phyloP scores from a whole-genome alignment of 2,888 invertebrate genomes.

The Cantharis lateralis region DNA sequence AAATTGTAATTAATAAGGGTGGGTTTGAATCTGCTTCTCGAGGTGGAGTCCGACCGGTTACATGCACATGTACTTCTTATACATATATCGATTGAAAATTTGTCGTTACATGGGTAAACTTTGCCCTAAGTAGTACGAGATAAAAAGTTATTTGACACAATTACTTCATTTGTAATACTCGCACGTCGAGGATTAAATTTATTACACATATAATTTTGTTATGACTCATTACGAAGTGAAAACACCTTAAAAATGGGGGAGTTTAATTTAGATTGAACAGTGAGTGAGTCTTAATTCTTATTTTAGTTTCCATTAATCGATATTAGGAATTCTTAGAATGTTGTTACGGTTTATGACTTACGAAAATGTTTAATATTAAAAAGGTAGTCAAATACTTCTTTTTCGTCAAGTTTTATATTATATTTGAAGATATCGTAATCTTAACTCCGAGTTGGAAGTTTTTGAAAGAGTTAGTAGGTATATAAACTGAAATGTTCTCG shows the following conservation, averaged over 20 bases:
- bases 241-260: background rate
- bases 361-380: background rate
- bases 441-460: background rate
- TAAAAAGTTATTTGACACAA: background rate
- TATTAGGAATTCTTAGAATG: background rate
- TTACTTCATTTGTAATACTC: background rate
- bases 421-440: background rate
- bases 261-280: background rate
- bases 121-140: background rate
- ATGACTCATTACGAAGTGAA: background rate
- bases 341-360: background rate
- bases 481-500: background rate
- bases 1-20: background rate
- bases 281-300: background rate
- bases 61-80: background rate
- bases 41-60: background rate
- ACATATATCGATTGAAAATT: background rate
- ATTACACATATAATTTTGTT: background rate
- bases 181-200: background rate
- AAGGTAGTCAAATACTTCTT: background rate
- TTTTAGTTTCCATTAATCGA: background rate
- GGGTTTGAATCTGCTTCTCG: background rate
- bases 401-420: background rate
- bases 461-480: background rate
- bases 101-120: background rate